Evolutionary conservation across 2,888 invertebrate genomes (phyloP).

Genomic region (Melieria crassipennis): DNA sequence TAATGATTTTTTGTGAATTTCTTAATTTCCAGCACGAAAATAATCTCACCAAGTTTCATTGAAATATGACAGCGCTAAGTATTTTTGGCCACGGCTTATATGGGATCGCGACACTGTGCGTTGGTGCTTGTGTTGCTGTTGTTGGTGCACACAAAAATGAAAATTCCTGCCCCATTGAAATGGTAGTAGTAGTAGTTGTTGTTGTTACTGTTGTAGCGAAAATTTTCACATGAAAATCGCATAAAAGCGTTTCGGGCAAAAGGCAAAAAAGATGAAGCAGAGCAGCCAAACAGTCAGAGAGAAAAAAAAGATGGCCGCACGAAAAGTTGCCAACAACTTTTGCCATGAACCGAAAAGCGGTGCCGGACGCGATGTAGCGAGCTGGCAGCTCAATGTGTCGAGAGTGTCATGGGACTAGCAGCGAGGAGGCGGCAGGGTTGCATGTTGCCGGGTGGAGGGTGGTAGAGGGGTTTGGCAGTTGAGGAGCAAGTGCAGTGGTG

Average conservation of each 20-base stretch:
- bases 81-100: too few relatives aligned
- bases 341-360: conserved; percentile 1
- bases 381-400: conserved; percentile 20
- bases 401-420: conserved; percentile 28
- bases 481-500: too few relatives aligned
- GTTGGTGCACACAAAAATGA: too few relatives aligned
- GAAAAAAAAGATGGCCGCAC: neutral
- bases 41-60: too few relatives aligned
- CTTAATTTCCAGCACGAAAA: too few relatives aligned
- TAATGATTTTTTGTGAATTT: too few relatives aligned
- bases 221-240: conserved; percentile 41
- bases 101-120: too few relatives aligned
- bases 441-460: neutral
- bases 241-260: conserved; percentile 30
- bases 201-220: conserved; percentile 19
- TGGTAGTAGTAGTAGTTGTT: too few relatives aligned
- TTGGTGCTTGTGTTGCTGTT: too few relatives aligned
- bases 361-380: neutral
- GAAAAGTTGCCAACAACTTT: conserved; percentile 14
- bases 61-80: too few relatives aligned
- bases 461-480: too few relatives aligned
- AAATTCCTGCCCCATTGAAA: too few relatives aligned
- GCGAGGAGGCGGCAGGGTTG: neutral
- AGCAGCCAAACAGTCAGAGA: neutral
- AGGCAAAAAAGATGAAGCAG: conserved; percentile 21